A percentile compares a stretch with the other conserved stretches of the same genome.
These are phyloP conservation scores for Podabrus alpinus DNA, from an alignment of 2,888 invertebrate species.

Conservation along the genomic window DNA sequence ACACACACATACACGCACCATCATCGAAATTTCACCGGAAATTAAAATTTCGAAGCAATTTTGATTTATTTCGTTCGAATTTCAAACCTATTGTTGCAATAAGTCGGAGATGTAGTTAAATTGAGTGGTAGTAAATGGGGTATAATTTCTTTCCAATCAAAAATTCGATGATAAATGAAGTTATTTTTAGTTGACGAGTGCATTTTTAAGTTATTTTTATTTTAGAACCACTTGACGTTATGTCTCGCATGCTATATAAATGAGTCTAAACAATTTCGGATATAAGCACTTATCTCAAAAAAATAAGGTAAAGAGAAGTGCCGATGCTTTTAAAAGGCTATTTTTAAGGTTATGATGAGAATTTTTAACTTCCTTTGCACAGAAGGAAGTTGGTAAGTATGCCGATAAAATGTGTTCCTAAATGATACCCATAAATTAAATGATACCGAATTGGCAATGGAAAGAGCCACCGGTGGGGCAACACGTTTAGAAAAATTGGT, in stretches of 20 bases:
- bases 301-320: constrained; percentile 26
- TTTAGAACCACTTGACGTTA: constrained; percentile 38
- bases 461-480: neutral
- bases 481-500: too few species aligned
- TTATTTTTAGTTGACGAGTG: constrained; percentile 21
- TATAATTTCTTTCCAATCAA: constrained; percentile 12
- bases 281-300: constrained; percentile 38
- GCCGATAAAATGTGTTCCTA: neutral
- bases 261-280: constrained; percentile 38
- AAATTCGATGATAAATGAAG: constrained; percentile 26
- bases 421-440: neutral
- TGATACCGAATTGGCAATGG: neutral
- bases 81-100: constrained; percentile 23
- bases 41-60: constrained; percentile 39
- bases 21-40: constrained; percentile 37
- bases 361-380: constrained; percentile 1
- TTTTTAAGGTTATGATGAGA: constrained; percentile 14
- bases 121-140: constrained; percentile 23
- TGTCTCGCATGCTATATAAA: constrained; percentile 35
- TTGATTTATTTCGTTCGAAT: constrained; percentile 30
- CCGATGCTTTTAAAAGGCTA: constrained; percentile 34
- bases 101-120: constrained; percentile 3
- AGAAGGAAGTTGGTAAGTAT: neutral
- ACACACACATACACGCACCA: constrained; percentile 10
- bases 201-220: constrained; percentile 27